Percentiles rank a stretch among this genome's conserved stretches.
Conservation (phyloP, 2,888 invertebrate species). For the Apocheima hispidaria region DNA sequence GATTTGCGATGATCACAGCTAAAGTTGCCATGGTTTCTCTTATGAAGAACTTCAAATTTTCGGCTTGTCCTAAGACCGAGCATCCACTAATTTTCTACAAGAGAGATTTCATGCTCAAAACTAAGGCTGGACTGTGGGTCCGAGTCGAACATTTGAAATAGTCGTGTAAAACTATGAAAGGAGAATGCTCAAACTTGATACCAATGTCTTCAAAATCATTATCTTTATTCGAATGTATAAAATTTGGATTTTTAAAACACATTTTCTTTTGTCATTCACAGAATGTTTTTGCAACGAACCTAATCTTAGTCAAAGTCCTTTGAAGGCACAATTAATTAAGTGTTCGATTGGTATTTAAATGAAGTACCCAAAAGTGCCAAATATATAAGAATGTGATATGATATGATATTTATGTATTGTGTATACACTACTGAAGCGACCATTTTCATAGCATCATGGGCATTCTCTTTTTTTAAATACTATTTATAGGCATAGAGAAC, state of each 20-base stretch:
- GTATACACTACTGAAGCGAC: no score
- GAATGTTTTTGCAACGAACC: no score
- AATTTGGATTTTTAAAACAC: not conserved
- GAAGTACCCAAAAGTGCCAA: no score
- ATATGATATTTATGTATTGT: no score
- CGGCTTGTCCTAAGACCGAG: slow-evolving; percentile 68
- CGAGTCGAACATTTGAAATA: slow-evolving; percentile 56
- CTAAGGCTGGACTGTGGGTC: slow-evolving; percentile 73
- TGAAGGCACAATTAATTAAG: no score
- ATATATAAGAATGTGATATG: no score
- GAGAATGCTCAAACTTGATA: not conserved
- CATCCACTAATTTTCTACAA: slow-evolving; percentile 71
- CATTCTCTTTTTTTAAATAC: not conserved
- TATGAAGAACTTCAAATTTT: slow-evolving; percentile 75
- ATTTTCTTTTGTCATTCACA: not conserved
- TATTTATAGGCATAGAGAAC: no score
- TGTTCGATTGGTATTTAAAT: no score
- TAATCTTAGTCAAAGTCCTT: no score
- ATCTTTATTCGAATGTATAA: no score
- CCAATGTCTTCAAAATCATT: not conserved
- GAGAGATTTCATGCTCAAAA: slow-evolving; percentile 68
- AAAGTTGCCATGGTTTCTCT: slow-evolving; percentile 79
- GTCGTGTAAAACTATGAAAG: not conserved
- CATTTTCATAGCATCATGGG: not conserved
- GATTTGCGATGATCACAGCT: slow-evolving; percentile 82